A percentile compares a stretch with the other conserved stretches of the same genome.
These are phyloP conservation scores for Corythornis cristatus DNA, from an alignment of 2,113 vertebrate species.

Conservation along the genomic window DNA sequence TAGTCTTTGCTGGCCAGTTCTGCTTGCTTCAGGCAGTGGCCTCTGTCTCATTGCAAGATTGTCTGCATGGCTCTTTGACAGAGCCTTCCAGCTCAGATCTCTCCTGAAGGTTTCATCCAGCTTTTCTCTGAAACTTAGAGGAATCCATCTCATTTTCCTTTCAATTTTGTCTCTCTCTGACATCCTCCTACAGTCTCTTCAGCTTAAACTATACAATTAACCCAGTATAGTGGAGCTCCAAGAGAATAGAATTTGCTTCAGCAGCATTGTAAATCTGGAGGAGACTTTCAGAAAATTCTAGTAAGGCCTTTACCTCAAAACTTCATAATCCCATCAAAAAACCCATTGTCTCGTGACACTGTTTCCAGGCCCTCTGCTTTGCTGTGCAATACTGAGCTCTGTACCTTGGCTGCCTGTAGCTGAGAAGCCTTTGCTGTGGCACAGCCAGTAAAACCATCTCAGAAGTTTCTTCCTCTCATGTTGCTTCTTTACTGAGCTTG, in stretches of 20 bases:
- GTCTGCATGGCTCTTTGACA: background rate
- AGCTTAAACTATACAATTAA: background rate
- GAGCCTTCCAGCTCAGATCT: background rate
- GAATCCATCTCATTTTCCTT: background rate
- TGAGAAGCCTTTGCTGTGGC: background rate
- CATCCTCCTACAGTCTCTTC: background rate
- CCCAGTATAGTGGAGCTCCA: background rate
- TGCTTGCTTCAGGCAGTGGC: background rate
- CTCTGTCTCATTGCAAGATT: background rate
- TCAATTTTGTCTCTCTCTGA: background rate
- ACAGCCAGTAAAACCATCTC: background rate
- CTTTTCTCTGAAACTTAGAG: background rate
- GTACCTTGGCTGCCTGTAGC: background rate
- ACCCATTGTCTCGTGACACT: rapidly evolving
- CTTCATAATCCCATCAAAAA: background rate
- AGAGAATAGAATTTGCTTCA: background rate
- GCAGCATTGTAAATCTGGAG: background rate
- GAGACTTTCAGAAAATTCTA: background rate
- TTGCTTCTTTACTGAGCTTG: background rate
- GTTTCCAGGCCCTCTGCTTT: background rate
- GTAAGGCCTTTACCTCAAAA: background rate
- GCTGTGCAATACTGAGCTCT: background rate
- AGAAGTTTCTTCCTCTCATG: background rate
- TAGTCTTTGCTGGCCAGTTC: background rate
- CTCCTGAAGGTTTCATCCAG: background rate